Base-by-base conservation (phyloP, 1,140 invertebrate genomes). In the Anoplolepis gracilipes region DNA sequence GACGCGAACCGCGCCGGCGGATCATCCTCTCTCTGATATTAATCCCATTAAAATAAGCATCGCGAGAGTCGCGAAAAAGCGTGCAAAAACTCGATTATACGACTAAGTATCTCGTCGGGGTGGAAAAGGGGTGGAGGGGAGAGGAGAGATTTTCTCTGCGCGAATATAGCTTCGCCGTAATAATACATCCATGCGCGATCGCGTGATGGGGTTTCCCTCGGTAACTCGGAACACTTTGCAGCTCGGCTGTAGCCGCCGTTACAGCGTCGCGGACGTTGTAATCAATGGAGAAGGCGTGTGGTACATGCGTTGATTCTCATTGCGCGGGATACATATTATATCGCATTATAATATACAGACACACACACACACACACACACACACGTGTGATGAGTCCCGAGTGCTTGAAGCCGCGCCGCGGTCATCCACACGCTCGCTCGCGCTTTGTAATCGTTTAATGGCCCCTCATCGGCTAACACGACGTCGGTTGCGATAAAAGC, bases 221-320 rank as follows among this genome's bases (percentile, higher is more conserved):
- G 82, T 86, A 67, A 76, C 49, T 76, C 84, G 59, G 39, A 81
- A 59, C 78, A 81, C 78, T 81, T 81, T 59, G 42, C 57, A 53
- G 53, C 13, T 62, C 46, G 19, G 46, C 36, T 62, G 42, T 86
- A 30, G 49, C 13, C 53, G 46, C 59, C 22, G 19, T 39, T 49
- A 13, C 39, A 11, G 19, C n/a, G 62, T 79, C 49, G 64, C 67
- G 49, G 55, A 13, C 53, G 81, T 59, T 59, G 42, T 67, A 78
- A 86, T 86, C 65, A 75, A 82, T 86, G 76, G 77, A 67, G 81
- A 93, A 92, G 96, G 96, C 95, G 55, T 95, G 53, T 96, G 46
- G 49, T 57, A 53, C 67, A 72, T 19, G 57, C 96, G 92, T 96
- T 96, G 62, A 96, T 95, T 93, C 96, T 36, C 96, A 86, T 79